Evolutionary conservation across 1,140 invertebrate genomes (phyloP), one percentile per base, ranked within the genome.

Genomic region (Drosophila sp.): DNA sequence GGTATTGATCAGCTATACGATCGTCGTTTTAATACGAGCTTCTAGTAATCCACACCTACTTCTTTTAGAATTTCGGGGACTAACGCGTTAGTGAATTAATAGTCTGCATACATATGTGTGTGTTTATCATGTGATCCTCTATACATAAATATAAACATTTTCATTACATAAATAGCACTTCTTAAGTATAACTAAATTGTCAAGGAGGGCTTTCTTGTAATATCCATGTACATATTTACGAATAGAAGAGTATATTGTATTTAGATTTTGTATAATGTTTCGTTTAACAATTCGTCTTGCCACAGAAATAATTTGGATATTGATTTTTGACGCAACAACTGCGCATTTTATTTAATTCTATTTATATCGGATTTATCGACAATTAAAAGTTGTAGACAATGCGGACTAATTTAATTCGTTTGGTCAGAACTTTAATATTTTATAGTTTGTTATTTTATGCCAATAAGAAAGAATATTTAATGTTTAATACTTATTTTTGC

Each of bases 1-100:
- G 98, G 98, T 25, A 93, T 99, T 7, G 99, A 99, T 93, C 98
- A 99, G 89, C 97, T 99, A 90, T 99, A 98, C 85, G 93, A 95
- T 72, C 90, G 96, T 50, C 92, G 94, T 62, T 25, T 7, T 58
- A 30, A 32, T 30, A 32, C 3, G 44, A 38, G 10, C 44, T 50
- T 17, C 17, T 17, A 17, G 17, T 17, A 17, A 17, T 50, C 8
- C 55, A 56, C 1, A 54, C 25, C 29, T 17, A 10, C 25, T 11
- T 2, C 8, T 30, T 30, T 54, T n/a, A 7, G 1, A 8, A 38
- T 38, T 38, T 10, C 8, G 10, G 2, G 4, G 4, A 4, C 2
- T 4, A 50, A 25, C n/a, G 29, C 10, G 30, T 23, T 57, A 57
- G 29, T 32, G 7, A 33, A 35, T 7, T 17, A 17, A 27, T 65